Conservation (phyloP, 2,113 vertebrate genomes). For the Rhea americana region DNA sequence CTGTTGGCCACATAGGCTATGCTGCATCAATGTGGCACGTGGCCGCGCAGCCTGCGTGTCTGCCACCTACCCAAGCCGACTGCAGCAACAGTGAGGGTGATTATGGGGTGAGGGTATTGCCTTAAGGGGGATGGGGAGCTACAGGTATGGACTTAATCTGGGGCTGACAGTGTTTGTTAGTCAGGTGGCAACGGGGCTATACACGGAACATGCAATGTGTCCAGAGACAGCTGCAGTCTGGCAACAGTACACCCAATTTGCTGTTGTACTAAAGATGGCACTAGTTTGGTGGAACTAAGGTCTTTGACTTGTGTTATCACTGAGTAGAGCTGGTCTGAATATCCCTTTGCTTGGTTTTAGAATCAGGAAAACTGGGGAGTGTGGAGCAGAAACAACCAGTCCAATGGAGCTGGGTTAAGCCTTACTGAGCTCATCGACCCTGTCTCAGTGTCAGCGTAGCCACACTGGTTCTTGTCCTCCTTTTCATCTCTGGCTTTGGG, state of each 20-base stretch:
- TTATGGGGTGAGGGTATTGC: neutral
- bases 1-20: neutral
- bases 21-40: neutral
- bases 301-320: neutral
- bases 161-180: neutral
- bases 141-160: neutral
- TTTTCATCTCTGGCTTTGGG: neutral
- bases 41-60: rapidly evolving
- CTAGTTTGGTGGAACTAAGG: neutral
- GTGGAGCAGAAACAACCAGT: neutral
- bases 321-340: neutral
- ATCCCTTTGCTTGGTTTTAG: neutral
- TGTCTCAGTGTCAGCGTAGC: neutral
- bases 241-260: neutral
- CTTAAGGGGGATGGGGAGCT: neutral
- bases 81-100: neutral
- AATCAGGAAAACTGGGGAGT: neutral
- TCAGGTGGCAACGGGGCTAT: neutral
- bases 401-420: neutral
- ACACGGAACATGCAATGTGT: no score
- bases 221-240: neutral
- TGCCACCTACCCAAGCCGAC: neutral
- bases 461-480: neutral
- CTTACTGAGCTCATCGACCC: neutral
- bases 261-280: neutral